phyloP scores from a whole-genome alignment of 2,888 invertebrate species.

The Eumerus sabulonum region DNA sequence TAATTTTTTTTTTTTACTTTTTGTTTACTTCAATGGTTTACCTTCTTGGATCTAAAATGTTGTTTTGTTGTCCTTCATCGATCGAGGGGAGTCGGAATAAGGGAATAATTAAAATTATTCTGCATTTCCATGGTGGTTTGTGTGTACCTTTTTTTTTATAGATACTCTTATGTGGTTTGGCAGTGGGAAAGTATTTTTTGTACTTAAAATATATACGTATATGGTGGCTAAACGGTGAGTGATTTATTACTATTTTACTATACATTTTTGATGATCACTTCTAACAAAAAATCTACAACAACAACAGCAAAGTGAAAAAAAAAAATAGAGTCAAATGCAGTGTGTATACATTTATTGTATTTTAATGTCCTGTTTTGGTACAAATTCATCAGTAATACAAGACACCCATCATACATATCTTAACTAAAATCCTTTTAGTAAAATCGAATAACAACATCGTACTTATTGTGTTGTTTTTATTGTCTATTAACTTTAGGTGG shows the following conservation, averaged over 20 bases:
- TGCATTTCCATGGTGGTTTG: constrained; percentile 63
- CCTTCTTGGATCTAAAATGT: constrained; percentile 35
- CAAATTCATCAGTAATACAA: constrained; percentile 5
- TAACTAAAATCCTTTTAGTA: too few species aligned
- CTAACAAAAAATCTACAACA: constrained; percentile 51
- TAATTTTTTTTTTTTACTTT: too few species aligned
- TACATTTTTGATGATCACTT: constrained; percentile 47
- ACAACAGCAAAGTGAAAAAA: too few species aligned
- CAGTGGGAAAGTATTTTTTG: constrained; percentile 76
- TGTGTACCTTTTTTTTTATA: constrained; percentile 59
- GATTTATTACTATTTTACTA: constrained; percentile 72
- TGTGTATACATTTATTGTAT: constrained; percentile 45
- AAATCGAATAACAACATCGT: too few species aligned
- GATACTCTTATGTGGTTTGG: constrained; percentile 74
- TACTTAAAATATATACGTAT: constrained; percentile 70
- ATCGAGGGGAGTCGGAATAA: constrained; percentile 30
- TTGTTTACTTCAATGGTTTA: constrained; percentile 37
- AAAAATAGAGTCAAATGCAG: too few species aligned
- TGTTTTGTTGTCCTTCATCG: constrained; percentile 66
- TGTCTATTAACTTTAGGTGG: constrained; percentile 79
- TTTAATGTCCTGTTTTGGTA: constrained; percentile 56
- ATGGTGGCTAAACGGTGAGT: constrained; percentile 79
- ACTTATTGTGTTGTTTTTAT: too few species aligned
- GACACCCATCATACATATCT: constrained; percentile 23
- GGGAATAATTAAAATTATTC: constrained; percentile 49